A percentile compares a stretch with the other conserved stretches of the same genome.
phyloP scores from a whole-genome alignment of 2,888 invertebrate species.

The Steinernema scapterisci region DNA sequence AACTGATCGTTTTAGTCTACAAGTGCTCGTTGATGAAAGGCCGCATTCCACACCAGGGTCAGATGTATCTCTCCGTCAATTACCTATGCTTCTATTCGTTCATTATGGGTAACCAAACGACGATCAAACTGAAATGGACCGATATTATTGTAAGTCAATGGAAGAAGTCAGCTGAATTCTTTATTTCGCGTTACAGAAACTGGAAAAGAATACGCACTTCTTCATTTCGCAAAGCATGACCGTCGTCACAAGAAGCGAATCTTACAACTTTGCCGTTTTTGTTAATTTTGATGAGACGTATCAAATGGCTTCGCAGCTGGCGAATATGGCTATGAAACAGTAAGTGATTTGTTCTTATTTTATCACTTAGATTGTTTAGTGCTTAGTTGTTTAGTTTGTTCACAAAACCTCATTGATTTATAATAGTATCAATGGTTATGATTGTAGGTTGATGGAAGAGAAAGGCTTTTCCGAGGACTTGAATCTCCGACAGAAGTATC shows the following conservation, averaged over 20 bases:
- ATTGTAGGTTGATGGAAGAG: conserved; percentile 83
- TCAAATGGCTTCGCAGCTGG: conserved; percentile 88
- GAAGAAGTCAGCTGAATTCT: conserved; percentile 33
- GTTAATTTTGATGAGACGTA: conserved; percentile 86
- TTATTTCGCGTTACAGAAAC: too few relatives aligned
- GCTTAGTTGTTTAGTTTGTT: too few relatives aligned
- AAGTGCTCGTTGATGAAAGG: conserved; percentile 86
- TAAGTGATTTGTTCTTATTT: conserved; percentile 48
- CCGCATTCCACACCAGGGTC: conserved; percentile 90
- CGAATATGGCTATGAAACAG: conserved; percentile 92
- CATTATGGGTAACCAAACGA: conserved; percentile 87
- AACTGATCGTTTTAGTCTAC: conserved; percentile 69
- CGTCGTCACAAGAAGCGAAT: conserved; percentile 58
- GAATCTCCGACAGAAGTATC: conserved; percentile 81
- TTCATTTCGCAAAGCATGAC: conserved; percentile 60
- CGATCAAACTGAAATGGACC: conserved; percentile 85
- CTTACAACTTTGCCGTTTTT: conserved; percentile 88
- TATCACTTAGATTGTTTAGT: too few relatives aligned
- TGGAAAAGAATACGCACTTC: conserved; percentile 60
- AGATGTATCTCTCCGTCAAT: conserved; percentile 93
- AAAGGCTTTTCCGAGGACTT: conserved; percentile 88
- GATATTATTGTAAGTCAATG: conserved; percentile 75
- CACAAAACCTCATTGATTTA: too few relatives aligned
- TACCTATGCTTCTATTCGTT: conserved; percentile 94
- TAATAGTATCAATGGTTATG: not conserved